These are phyloP conservation scores for Furcifer pardalis DNA, from an alignment of 2,797 vertebrate species.

Conservation along the genomic window DNA sequence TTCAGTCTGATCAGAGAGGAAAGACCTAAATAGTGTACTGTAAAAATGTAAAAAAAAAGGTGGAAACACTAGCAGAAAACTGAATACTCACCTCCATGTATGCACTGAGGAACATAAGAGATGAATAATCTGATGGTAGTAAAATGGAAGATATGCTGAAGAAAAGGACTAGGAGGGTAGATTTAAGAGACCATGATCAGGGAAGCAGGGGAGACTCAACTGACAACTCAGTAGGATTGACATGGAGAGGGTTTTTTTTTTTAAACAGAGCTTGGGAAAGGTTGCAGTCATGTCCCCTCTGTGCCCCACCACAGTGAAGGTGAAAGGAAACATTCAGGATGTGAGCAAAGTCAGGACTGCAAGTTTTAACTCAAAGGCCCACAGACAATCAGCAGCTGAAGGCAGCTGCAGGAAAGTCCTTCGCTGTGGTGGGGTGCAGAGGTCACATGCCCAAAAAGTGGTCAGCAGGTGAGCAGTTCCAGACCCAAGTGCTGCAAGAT, in stretches of 20 bases:
- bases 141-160: not conserved
- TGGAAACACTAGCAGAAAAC: not conserved
- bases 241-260: not conserved
- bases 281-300: too few species aligned
- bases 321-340: too few species aligned
- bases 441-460: too few species aligned
- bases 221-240: not conserved
- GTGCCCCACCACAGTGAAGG: too few species aligned
- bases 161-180: not conserved
- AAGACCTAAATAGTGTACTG: constrained; percentile 1
- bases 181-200: not conserved
- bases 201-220: not conserved
- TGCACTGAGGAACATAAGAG: not conserved
- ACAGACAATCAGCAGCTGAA: too few species aligned
- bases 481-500: too few species aligned
- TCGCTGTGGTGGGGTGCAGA: too few species aligned
- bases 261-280: too few species aligned
- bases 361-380: too few species aligned
- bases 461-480: too few species aligned
- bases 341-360: too few species aligned
- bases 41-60: constrained; percentile 37
- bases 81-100: not conserved
- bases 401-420: too few species aligned
- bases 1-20: constrained; percentile 40
- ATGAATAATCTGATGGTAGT: not conserved